Evolutionary conservation across 2,113 vertebrate species (phyloP).

Genomic region (Vicugna pacos): DNA sequence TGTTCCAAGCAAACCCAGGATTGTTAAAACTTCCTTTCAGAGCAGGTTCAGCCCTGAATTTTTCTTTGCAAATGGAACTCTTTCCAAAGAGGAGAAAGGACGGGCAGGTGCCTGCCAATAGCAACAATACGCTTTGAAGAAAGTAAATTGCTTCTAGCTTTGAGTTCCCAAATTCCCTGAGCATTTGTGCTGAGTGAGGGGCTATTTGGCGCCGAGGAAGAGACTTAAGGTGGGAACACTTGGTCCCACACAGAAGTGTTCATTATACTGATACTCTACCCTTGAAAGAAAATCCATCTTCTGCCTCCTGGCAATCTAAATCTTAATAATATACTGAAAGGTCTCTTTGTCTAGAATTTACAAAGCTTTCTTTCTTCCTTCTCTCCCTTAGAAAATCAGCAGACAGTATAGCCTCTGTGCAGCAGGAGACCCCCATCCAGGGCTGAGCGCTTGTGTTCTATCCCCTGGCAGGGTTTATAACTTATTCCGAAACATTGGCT

Average conservation of each 20-base stretch:
- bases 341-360: conserved; percentile 61
- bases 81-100: conserved; percentile 23
- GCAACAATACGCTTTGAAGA: not conserved
- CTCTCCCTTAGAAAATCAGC: conserved; percentile 39
- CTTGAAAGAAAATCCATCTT: conserved; percentile 47
- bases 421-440: not conserved
- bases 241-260: conserved; percentile 21
- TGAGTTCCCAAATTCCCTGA: not conserved
- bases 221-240: not conserved
- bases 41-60: not conserved
- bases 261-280: not conserved
- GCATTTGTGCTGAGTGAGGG: fast-evolving
- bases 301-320: conserved; percentile 49
- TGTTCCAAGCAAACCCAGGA: not conserved
- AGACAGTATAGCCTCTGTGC: not conserved
- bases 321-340: conserved; percentile 32
- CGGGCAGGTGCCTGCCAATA: not conserved
- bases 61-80: not conserved
- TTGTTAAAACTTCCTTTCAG: not conserved
- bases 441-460: conserved; percentile 49
- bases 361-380: conserved; percentile 40
- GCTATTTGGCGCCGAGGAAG: not conserved
- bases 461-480: conserved; percentile 56
- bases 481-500: conserved; percentile 57
- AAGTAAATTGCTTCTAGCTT: conserved; percentile 34